These are phyloP conservation scores for Griposia aprilina DNA, from an alignment of 2,888 invertebrate genomes.

Conservation along the genomic window DNA sequence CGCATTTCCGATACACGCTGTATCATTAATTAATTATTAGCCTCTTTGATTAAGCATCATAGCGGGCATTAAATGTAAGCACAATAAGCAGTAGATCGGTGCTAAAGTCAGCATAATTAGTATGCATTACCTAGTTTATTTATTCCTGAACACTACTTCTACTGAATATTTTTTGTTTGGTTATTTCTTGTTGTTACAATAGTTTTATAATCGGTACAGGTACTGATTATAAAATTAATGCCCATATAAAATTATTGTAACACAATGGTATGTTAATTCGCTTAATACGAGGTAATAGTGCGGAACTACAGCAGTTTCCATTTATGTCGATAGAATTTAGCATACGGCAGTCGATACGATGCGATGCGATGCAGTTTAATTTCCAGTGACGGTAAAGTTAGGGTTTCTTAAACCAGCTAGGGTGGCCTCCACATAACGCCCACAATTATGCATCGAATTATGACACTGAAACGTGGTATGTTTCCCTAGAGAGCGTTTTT, in stretches of 20 bases:
- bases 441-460: not conserved
- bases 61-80: not conserved
- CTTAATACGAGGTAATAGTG: constrained; percentile 15
- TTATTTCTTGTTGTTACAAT: no score
- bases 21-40: not conserved
- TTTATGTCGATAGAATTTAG: constrained; percentile 28
- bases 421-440: no score
- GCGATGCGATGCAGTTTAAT: not conserved
- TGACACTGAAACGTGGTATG: not conserved
- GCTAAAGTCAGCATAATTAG: no score
- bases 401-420: not conserved
- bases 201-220: no score
- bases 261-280: constrained; percentile 1
- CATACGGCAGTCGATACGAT: not conserved
- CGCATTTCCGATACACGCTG: not conserved
- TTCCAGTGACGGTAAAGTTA: not conserved
- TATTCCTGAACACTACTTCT: no score
- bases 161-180: no score
- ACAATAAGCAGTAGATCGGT: not conserved
- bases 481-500: not conserved
- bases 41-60: not conserved
- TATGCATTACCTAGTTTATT: not conserved
- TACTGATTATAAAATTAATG: not conserved
- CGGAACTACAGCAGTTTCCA: constrained; percentile 19
- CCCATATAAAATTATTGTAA: constrained; percentile 28